phyloP scores from a whole-genome alignment of 2,888 invertebrate species.

The Thysanoteuthis rhombus region DNA sequence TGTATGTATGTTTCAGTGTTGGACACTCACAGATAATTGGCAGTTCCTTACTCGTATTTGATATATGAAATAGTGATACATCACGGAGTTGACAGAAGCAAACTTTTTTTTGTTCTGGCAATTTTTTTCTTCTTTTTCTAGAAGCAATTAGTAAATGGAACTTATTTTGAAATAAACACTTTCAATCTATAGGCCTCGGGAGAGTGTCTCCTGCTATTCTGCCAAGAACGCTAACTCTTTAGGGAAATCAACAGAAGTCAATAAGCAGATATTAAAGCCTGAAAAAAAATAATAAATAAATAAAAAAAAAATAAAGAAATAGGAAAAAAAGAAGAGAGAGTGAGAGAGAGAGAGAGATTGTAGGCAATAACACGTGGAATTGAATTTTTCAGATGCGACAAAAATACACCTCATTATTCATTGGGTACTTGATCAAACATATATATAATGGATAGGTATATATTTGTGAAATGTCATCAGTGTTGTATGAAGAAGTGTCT shows the following conservation, averaged over 20 bases:
- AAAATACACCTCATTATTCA: background rate
- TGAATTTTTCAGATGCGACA: background rate
- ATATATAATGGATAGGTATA: too few species aligned
- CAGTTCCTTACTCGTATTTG: background rate
- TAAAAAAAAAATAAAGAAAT: background rate
- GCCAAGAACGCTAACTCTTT: background rate
- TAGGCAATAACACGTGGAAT: background rate
- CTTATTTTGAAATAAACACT: background rate
- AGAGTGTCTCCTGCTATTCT: background rate
- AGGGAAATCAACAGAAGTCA: background rate
- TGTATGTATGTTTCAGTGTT: background rate
- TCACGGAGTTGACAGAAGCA: background rate
- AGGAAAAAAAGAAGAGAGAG: background rate
- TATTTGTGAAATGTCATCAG: too few species aligned
- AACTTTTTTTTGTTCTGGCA: background rate
- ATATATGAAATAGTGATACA: background rate
- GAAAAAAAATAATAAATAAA: background rate
- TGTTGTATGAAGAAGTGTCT: too few species aligned
- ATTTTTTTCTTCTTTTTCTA: background rate
- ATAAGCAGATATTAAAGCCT: slow-evolving; percentile 12
- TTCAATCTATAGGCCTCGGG: background rate
- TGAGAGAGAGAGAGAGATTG: background rate
- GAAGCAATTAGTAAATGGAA: slow-evolving; percentile 12
- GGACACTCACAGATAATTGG: background rate
- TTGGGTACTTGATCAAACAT: background rate